Conservation (phyloP, 2,113 vertebrate species). For the Onychostruthus taczanowskii region DNA sequence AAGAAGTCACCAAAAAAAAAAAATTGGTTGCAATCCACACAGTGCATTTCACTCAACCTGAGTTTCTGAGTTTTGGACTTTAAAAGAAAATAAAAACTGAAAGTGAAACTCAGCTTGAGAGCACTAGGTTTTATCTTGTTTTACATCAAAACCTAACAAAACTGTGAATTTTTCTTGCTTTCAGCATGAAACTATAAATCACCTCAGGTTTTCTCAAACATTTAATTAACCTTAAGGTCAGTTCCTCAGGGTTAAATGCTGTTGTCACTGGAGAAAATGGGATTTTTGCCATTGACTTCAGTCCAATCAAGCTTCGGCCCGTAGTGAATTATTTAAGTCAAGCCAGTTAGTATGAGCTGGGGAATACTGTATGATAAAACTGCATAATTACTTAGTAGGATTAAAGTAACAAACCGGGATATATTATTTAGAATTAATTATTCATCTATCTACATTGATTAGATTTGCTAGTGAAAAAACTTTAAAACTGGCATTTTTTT, state of each 20-base stretch:
- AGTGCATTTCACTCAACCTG: not conserved
- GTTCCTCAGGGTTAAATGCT: slow-evolving; percentile 57
- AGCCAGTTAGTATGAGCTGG: not conserved
- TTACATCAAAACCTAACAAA: slow-evolving; percentile 61
- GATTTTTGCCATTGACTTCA: slow-evolving; percentile 52
- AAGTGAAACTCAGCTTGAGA: slow-evolving; percentile 31
- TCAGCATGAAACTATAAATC: slow-evolving; percentile 64
- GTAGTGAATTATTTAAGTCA: slow-evolving; percentile 22
- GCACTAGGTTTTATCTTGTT: slow-evolving; percentile 44
- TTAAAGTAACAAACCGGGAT: not conserved
- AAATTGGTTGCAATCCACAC: not conserved
- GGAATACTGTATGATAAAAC: slow-evolving; percentile 30
- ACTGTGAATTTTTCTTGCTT: slow-evolving; percentile 57
- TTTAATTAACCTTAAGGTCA: slow-evolving; percentile 68
- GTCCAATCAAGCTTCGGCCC: slow-evolving; percentile 28
- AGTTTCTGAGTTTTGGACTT: slow-evolving; percentile 2
- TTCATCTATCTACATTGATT: not conserved
- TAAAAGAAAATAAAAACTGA: slow-evolving; percentile 57
- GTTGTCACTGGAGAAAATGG: slow-evolving; percentile 47
- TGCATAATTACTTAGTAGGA: not conserved
- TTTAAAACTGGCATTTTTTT: not conserved
- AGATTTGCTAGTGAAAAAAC: not conserved
- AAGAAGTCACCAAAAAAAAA: not conserved
- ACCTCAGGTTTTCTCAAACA: slow-evolving; percentile 60
- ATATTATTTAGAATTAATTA: slow-evolving; percentile 18